phyloP scores from a whole-genome alignment of 2,888 invertebrate species.

The Drosophila tanythrix region DNA sequence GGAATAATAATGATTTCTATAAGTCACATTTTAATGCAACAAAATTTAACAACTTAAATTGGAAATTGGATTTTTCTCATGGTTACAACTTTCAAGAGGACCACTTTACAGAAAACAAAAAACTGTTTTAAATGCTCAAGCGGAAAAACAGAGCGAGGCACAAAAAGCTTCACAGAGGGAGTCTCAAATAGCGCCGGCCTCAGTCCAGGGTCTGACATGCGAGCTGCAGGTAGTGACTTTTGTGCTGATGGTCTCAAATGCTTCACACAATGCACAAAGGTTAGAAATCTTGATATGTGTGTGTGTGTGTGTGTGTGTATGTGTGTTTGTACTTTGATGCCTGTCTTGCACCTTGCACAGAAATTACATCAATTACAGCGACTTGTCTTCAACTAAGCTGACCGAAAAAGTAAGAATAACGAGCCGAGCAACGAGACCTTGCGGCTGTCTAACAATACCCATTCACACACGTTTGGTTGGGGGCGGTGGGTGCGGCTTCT shows the following conservation, averaged over 20 bases:
- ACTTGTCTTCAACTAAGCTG: slow-evolving; percentile 72
- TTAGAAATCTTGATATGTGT: slow-evolving; percentile 10
- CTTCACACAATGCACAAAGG: slow-evolving; percentile 44
- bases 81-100: neutral
- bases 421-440: slow-evolving; percentile 58
- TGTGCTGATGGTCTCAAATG: slow-evolving; percentile 39
- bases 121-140: slow-evolving; percentile 26
- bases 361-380: slow-evolving; percentile 78
- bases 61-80: neutral
- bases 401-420: slow-evolving; percentile 79
- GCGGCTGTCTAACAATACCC: slow-evolving; percentile 58
- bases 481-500: neutral
- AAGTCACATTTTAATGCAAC: too few species aligned
- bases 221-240: slow-evolving; percentile 42
- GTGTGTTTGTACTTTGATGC: slow-evolving; percentile 67
- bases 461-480: slow-evolving; percentile 25
- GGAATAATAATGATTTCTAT: neutral
- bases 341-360: slow-evolving; percentile 66
- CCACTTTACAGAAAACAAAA: neutral
- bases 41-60: neutral
- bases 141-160: slow-evolving; percentile 6
- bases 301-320: neutral
- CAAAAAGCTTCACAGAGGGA: neutral
- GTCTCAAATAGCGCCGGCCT: slow-evolving; percentile 37
- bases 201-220: slow-evolving; percentile 31